Percentiles rank a stretch among this genome's conserved stretches.
Evolutionary conservation across 2,797 vertebrate genomes (phyloP).

Genomic region (Gallirallus australis): DNA sequence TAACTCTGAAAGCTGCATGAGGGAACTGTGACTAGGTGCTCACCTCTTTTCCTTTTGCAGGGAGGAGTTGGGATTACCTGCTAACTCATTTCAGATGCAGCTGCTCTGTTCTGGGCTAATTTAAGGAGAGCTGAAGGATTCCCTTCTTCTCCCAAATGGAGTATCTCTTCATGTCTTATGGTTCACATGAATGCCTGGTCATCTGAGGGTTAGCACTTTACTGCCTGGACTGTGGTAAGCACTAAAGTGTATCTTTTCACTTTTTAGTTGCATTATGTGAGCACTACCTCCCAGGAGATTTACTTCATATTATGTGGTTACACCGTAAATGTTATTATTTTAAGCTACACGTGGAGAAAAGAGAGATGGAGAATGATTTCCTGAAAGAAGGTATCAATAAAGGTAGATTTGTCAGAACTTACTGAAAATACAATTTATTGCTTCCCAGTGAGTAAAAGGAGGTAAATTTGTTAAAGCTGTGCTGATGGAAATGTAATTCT

Average conservation of each 20-base stretch:
- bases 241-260: background rate
- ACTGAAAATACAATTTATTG: background rate
- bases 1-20: background rate
- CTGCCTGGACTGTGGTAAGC: background rate
- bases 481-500: background rate
- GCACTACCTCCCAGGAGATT: background rate
- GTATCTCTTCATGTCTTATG: fast-evolving
- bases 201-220: background rate
- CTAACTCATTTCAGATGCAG: background rate
- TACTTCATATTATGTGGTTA: background rate
- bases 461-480: background rate
- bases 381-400: background rate
- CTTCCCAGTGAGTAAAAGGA: background rate
- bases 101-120: background rate
- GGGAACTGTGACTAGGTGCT: fast-evolving
- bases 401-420: background rate
- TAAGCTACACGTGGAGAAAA: background rate
- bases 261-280: background rate
- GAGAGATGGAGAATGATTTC: background rate
- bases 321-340: background rate
- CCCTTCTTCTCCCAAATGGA: fast-evolving
- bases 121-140: background rate
- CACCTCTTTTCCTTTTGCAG: background rate
- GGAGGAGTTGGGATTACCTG: background rate
- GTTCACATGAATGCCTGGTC: background rate